Percentiles rank a stretch among this genome's conserved stretches.
These are phyloP conservation scores for Saguinus imperator DNA, from an alignment of 2,113 vertebrate species.

Conservation along the genomic window DNA sequence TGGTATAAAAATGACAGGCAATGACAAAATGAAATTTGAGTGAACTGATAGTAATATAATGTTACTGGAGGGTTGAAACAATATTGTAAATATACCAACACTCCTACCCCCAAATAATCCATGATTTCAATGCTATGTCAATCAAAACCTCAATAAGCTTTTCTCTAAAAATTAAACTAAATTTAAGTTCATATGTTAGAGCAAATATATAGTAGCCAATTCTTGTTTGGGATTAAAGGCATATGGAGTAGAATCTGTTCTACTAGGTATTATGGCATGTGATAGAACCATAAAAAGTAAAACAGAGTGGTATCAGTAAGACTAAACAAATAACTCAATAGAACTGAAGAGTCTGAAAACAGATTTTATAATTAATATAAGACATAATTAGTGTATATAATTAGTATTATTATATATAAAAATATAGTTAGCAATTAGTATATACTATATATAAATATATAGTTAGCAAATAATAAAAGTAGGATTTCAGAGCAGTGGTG, in stretches of 20 bases:
- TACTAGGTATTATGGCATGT: neutral
- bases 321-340: neutral
- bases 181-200: neutral
- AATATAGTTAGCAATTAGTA: neutral
- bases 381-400: neutral
- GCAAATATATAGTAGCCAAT: neutral
- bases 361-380: neutral
- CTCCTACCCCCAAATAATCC: neutral
- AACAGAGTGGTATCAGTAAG: neutral
- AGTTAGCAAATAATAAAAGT: neutral
- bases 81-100: neutral
- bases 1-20: neutral
- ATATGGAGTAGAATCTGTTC: neutral
- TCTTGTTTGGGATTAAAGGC: neutral
- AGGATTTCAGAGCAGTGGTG: neutral
- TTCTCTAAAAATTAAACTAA: neutral
- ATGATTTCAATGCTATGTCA: neutral
- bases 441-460: neutral
- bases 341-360: neutral
- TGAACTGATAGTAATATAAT: neutral
- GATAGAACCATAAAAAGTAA: neutral
- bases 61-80: neutral
- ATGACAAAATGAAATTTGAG: neutral
- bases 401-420: neutral
- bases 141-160: neutral